Base-by-base conservation (phyloP, 2,797 vertebrate species). In the Cygnus olor region DNA sequence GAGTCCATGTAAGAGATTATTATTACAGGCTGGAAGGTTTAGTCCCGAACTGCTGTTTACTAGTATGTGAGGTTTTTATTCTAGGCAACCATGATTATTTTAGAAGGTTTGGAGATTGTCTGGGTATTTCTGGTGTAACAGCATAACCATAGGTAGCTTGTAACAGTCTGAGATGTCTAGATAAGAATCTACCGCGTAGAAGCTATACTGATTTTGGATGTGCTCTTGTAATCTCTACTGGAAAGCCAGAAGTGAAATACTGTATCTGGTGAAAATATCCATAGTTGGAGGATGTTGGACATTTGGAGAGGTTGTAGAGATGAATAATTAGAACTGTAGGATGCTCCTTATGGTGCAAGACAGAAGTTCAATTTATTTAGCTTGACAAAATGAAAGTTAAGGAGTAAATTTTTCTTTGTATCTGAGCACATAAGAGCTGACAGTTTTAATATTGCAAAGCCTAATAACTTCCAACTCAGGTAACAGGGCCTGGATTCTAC, bases 61-160 rank as follows among this genome's bases (percentile, higher is more conserved):
- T 60, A n/a, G 56, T 40, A 40, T 2, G 5, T 18, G 8, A 53
- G 10, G 2, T 27, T 42, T 89, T 90, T 73, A 64, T n/a, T 16
- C 34, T 47, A 45, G 18, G 22, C 3, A 54, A 3, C 9, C 34
- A 13, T 2, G 3, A 34, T 22, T 61, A 47, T 64, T 78, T 54
- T 1, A 15, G 82, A 18, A 32, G 36, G 5, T 47, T 53, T 68
- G 17, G 32, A 34, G 2, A 45, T 63, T 69, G 15, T 1, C 7
- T 76, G 15, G 1, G 4, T 32, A 30, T 77, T 88, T 34, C 44
- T 70, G 18, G 16, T 18, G 17, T 73, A 14, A 38, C 14, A 36
- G 8, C 7, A 30, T 27, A 69, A 28, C 18, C 2, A 0, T 13
- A 77, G 66, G n/a, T 28, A 42, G 4, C 9, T 58, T 5, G 1